Percentiles rank a stretch among this genome's conserved stretches.
Conservation (phyloP, 2,888 invertebrate species). For the Harpagoxenus sublaevis region DNA sequence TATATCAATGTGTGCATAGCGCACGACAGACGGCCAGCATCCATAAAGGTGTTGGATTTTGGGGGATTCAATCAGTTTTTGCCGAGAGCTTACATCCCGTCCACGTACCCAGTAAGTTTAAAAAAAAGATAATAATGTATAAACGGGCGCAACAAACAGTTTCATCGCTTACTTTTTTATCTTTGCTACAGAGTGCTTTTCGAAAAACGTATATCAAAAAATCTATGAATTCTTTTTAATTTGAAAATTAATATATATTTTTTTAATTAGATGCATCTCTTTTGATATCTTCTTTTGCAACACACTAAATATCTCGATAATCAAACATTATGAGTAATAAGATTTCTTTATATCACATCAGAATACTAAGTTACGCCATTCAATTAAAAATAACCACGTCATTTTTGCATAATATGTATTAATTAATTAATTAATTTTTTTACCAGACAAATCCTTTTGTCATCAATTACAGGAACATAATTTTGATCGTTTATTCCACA, state of each 20-base stretch:
- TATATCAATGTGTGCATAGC: slow-evolving; percentile 82
- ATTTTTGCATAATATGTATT: neutral
- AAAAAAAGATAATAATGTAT: slow-evolving; percentile 51
- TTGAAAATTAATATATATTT: neutral
- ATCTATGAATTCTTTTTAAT: neutral
- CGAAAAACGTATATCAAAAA: neutral
- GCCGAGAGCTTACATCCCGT: slow-evolving; percentile 60
- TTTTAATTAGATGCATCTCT: neutral
- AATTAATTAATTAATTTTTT: neutral
- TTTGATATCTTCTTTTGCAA: neutral
- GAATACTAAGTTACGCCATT: neutral
- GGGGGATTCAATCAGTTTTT: slow-evolving; percentile 79
- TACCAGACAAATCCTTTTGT: neutral
- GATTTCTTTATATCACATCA: neutral
- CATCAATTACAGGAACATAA: neutral
- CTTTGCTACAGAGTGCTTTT: neutral
- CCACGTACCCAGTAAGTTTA: slow-evolving; percentile 31
- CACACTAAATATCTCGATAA: neutral
- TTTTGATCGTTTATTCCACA: neutral
- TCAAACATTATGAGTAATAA: neutral
- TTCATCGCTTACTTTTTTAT: neutral
- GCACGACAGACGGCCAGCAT: slow-evolving; percentile 79
- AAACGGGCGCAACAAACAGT: slow-evolving; percentile 11
- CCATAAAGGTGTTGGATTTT: slow-evolving; percentile 82
- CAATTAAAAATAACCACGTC: neutral